These are phyloP conservation scores for Philotrypesis tridentata DNA, from an alignment of 1,140 invertebrate genomes.

Conservation along the genomic window DNA sequence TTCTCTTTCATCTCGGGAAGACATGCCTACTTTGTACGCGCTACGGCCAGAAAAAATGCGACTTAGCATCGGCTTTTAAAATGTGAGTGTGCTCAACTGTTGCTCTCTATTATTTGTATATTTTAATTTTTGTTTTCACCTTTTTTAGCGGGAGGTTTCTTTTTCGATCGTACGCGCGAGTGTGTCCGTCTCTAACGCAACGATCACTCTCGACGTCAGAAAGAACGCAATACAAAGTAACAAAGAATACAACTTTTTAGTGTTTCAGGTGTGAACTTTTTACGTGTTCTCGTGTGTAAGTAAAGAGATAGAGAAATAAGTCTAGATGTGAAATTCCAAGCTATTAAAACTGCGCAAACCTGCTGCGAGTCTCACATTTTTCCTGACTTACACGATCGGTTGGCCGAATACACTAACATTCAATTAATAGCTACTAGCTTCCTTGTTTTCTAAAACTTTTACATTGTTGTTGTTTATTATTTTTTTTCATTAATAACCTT, in stretches of 20 bases:
- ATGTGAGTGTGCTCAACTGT: not conserved
- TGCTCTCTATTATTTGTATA: conserved; percentile 31
- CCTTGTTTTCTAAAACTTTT: not conserved
- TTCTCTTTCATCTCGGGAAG: conserved; percentile 51
- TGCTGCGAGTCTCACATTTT: conserved; percentile 44
- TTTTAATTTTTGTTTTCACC: conserved; percentile 45
- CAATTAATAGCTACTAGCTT: conserved; percentile 35
- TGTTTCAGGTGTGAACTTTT: not conserved
- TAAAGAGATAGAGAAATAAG: not conserved
- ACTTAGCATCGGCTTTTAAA: conserved; percentile 43
- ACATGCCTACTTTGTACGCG: conserved; percentile 58
- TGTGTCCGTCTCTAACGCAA: too few relatives aligned
- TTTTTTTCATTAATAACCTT: conserved; percentile 20
- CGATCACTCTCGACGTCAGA: not conserved
- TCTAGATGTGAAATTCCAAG: conserved; percentile 22
- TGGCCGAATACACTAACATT: conserved; percentile 44
- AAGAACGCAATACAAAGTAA: conserved; percentile 32
- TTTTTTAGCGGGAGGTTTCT: too few relatives aligned
- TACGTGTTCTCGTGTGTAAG: not conserved
- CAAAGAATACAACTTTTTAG: conserved; percentile 29
- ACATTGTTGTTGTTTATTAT: conserved; percentile 25
- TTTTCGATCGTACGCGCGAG: conserved; percentile 9
- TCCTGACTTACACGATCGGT: conserved; percentile 41
- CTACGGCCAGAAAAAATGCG: conserved; percentile 57
- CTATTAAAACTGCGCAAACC: conserved; percentile 41